These are phyloP conservation scores for Drosophila albomicans DNA, from an alignment of 1,140 invertebrate species.

Conservation along the genomic window DNA sequence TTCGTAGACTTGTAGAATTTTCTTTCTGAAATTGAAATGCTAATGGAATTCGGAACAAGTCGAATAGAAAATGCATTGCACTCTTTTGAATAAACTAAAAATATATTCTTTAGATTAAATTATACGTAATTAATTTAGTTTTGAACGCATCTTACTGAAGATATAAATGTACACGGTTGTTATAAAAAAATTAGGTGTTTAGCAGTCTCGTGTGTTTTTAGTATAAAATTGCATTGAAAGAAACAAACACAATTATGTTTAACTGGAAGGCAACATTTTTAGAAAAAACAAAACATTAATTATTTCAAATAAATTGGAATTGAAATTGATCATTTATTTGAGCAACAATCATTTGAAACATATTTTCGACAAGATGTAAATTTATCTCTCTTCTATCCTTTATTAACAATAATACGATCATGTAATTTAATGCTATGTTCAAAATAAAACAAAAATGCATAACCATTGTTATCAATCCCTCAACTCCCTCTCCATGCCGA, in stretches of 20 bases:
- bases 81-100: background rate
- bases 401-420: conserved; percentile 20
- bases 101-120: conserved; percentile 27
- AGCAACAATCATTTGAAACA: conserved; percentile 40
- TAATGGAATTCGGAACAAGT: conserved; percentile 2
- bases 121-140: conserved; percentile 27
- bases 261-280: conserved; percentile 21
- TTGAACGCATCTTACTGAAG: conserved; percentile 47
- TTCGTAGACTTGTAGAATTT: background rate
- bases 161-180: conserved; percentile 26
- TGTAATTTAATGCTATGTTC: conserved; percentile 1
- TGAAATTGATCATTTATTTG: conserved; percentile 30
- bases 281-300: conserved; percentile 6
- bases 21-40: background rate
- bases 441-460: conserved; percentile 8
- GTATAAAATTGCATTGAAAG: conserved; percentile 47
- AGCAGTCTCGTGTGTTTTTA: conserved; percentile 18
- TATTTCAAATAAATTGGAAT: conserved; percentile 10
- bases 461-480: conserved; percentile 38
- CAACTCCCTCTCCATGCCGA: conserved; percentile 21
- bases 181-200: conserved; percentile 9
- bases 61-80: conserved; percentile 1
- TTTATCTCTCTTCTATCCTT: conserved; percentile 43
- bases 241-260: conserved; percentile 72
- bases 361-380: conserved; percentile 29